Conservation (phyloP, 2,797 vertebrate genomes). For the Gymnothorax reevesii region DNA sequence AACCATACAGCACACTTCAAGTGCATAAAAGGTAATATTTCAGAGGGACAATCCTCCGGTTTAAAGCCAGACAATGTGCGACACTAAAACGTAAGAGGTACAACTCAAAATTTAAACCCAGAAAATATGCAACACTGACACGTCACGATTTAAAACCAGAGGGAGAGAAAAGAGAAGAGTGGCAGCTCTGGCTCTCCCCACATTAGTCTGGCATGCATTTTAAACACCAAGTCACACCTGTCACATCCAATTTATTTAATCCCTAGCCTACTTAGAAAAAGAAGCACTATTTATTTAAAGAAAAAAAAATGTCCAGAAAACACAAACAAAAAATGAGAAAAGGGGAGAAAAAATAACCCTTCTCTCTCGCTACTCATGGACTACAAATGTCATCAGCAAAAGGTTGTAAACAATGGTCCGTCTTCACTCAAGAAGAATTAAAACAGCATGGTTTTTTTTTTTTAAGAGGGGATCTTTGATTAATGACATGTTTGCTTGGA, state of each 20-base stretch:
- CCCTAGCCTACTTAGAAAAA: slow-evolving; percentile 78
- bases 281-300: slow-evolving; percentile 66
- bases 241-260: slow-evolving; percentile 84
- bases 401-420: slow-evolving; percentile 69
- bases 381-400: slow-evolving; percentile 61
- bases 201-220: slow-evolving; percentile 69
- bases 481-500: slow-evolving; percentile 24
- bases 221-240: slow-evolving; percentile 81
- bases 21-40: not conserved
- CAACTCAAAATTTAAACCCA: slow-evolving; percentile 15
- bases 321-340: slow-evolving; percentile 67
- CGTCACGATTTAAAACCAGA: slow-evolving; percentile 33
- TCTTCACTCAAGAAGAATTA: slow-evolving; percentile 66
- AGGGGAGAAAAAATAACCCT: slow-evolving; percentile 20
- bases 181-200: slow-evolving; percentile 52
- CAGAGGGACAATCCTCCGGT: not conserved
- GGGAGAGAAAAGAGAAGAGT: slow-evolving; percentile 43
- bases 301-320: slow-evolving; percentile 67
- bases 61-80: not conserved
- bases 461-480: slow-evolving; percentile 18
- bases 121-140: slow-evolving; percentile 25
- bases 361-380: slow-evolving; percentile 49
- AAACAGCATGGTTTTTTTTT: slow-evolving; percentile 34
- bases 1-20: not conserved
- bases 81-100: slow-evolving; percentile 6